Evolutionary conservation across 2,113 vertebrate genomes (phyloP).

Genomic region (Phyllostomus hastatus): DNA sequence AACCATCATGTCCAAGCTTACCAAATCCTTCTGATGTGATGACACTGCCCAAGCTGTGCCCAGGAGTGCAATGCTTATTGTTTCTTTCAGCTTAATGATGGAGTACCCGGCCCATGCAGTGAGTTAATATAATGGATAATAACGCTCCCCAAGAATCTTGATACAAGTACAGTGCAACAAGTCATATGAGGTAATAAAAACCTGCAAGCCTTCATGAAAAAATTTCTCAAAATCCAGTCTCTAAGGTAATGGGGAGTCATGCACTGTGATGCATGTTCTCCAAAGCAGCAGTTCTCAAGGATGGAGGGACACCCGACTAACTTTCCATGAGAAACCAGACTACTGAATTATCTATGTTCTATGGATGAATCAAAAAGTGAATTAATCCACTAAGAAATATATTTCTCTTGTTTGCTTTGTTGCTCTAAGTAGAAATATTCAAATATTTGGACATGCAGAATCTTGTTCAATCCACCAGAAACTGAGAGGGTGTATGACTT

Average conservation of each 20-base stretch:
- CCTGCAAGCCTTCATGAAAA: neutral
- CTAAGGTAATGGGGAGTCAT: neutral
- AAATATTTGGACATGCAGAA: neutral
- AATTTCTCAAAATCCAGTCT: neutral
- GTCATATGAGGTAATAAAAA: slow-evolving; percentile 22
- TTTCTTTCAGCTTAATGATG: slow-evolving; percentile 35
- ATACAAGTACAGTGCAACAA: neutral
- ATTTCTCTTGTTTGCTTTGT: neutral
- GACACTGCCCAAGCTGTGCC: slow-evolving; percentile 32
- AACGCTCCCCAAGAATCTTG: neutral
- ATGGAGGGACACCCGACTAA: neutral
- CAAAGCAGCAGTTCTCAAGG: neutral
- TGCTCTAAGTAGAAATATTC: neutral
- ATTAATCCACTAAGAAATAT: neutral
- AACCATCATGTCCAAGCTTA: neutral
- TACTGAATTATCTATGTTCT: neutral
- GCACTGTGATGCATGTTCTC: neutral
- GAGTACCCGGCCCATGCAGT: neutral
- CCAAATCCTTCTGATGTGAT: neutral
- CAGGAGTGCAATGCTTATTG: neutral
- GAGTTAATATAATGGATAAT: slow-evolving; percentile 27
- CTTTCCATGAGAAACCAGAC: neutral
- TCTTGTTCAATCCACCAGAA: neutral
- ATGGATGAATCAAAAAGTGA: neutral
- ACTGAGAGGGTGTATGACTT: neutral